Percentiles rank a stretch among this genome's conserved stretches.
These are phyloP conservation scores for Conger conger DNA, from an alignment of 2,113 vertebrate species.

Conservation along the genomic window DNA sequence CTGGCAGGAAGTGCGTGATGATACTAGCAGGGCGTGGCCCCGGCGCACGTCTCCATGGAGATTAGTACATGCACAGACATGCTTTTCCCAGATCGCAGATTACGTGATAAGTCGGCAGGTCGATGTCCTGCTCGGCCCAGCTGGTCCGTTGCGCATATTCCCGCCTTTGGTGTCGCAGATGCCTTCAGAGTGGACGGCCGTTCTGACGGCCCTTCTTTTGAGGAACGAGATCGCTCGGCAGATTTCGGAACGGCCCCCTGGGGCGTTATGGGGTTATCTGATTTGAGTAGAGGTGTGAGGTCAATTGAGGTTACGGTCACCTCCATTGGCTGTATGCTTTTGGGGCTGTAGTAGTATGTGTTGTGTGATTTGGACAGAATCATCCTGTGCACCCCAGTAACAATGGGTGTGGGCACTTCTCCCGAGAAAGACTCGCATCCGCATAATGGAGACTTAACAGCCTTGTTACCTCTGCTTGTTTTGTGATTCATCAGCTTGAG, in stretches of 20 bases:
- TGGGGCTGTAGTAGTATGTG: conserved; percentile 24
- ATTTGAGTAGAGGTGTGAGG: conserved; percentile 26
- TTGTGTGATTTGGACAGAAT: conserved; percentile 22
- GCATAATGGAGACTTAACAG: background rate
- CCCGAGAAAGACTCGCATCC: background rate
- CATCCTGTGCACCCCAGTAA: background rate
- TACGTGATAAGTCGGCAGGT: conserved; percentile 39
- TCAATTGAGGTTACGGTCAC: conserved; percentile 27
- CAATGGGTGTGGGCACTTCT: conserved; percentile 3
- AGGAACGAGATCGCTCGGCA: conserved; percentile 25
- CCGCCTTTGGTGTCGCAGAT: background rate
- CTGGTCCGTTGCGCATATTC: conserved; percentile 2
- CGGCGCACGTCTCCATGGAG: background rate
- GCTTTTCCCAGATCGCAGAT: conserved; percentile 12
- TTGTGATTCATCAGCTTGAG: background rate
- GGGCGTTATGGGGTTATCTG: conserved; percentile 28
- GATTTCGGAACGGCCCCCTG: conserved; percentile 27
- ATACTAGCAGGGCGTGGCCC: conserved; percentile 25
- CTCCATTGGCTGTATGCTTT: conserved; percentile 21
- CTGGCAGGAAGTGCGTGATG: background rate
- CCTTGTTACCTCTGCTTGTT: background rate
- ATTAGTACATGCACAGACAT: conserved; percentile 9
- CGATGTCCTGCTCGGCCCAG: conserved; percentile 20
- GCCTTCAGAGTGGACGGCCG: conserved; percentile 24
- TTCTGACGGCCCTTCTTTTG: conserved; percentile 31